Conservation (phyloP, 2,888 invertebrate species). For the Agonopterix subpropinquella region DNA sequence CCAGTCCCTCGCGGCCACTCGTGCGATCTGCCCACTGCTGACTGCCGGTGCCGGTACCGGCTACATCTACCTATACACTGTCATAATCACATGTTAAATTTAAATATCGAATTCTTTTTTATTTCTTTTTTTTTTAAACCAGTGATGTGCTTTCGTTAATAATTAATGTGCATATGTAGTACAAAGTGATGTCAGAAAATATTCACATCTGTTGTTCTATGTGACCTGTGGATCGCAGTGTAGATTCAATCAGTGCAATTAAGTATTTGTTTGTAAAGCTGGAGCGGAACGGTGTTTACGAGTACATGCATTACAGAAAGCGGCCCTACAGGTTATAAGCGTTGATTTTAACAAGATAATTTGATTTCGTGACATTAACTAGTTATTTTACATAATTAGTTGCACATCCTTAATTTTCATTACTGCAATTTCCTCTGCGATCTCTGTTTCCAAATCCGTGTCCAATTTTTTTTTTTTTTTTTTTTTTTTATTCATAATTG, state of each 20-base stretch:
- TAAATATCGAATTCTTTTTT: not conserved
- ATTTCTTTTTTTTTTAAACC: not conserved
- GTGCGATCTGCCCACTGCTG: slow-evolving; percentile 39
- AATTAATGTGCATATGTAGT: slow-evolving; percentile 1
- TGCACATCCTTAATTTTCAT: slow-evolving; percentile 1
- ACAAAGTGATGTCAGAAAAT: slow-evolving; percentile 30
- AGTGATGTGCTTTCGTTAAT: slow-evolving; percentile 14
- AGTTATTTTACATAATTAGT: not conserved
- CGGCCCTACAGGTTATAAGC: slow-evolving; percentile 63
- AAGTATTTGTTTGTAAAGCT: slow-evolving; percentile 57
- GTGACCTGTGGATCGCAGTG: slow-evolving; percentile 30
- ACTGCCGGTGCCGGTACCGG: too few relatives aligned
- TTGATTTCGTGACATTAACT: not conserved
- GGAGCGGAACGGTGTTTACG: slow-evolving; percentile 66
- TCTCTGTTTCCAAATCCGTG: too few relatives aligned
- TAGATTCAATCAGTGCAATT: slow-evolving; percentile 30
- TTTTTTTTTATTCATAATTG: too few relatives aligned
- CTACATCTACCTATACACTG: too few relatives aligned
- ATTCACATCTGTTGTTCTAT: slow-evolving; percentile 21
- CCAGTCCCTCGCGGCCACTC: slow-evolving; percentile 51
- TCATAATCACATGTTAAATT: not conserved
- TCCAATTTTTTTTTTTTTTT: too few relatives aligned
- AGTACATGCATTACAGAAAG: slow-evolving; percentile 71
- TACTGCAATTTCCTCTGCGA: too few relatives aligned
- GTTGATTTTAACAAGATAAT: slow-evolving; percentile 2